These are phyloP conservation scores for Drosophila formosana DNA, from an alignment of 2,888 invertebrate genomes.

Conservation along the genomic window DNA sequence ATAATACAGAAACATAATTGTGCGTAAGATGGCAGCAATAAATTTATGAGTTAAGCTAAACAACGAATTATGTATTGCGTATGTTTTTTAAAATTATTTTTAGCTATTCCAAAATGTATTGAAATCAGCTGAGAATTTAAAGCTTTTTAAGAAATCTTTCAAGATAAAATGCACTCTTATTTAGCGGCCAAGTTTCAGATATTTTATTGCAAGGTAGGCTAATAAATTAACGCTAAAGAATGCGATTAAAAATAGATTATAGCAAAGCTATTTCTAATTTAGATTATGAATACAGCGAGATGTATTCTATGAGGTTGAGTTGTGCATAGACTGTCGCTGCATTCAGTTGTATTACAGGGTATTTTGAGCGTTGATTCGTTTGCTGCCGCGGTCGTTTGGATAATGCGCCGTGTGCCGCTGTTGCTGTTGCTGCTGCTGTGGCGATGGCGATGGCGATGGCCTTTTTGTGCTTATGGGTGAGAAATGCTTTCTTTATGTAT, in stretches of 20 bases:
- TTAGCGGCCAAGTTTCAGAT: no score
- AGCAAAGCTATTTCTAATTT: not conserved
- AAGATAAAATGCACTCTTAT: no score
- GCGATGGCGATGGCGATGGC: slow-evolving; percentile 59
- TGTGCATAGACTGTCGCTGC: not conserved
- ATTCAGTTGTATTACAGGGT: slow-evolving; percentile 20
- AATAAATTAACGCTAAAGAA: not conserved
- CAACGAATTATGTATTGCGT: no score
- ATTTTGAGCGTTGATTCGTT: slow-evolving; percentile 51
- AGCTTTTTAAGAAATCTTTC: no score
- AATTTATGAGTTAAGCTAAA: no score
- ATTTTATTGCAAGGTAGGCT: not conserved
- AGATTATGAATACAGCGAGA: not conserved
- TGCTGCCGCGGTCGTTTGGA: slow-evolving; percentile 70
- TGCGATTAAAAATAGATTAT: not conserved
- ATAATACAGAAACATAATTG: no score
- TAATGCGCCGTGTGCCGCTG: slow-evolving; percentile 69
- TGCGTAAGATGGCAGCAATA: no score
- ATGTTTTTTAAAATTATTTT: no score
- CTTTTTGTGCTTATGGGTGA: slow-evolving; percentile 76
- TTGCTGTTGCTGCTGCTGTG: slow-evolving; percentile 27
- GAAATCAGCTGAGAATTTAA: no score
- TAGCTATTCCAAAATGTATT: no score
- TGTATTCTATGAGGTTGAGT: not conserved
- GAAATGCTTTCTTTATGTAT: slow-evolving; percentile 78